A percentile compares a stretch with the other conserved stretches of the same genome.
Conservation (phyloP, 1,140 invertebrate genomes). For the Radopholus similis region DNA sequence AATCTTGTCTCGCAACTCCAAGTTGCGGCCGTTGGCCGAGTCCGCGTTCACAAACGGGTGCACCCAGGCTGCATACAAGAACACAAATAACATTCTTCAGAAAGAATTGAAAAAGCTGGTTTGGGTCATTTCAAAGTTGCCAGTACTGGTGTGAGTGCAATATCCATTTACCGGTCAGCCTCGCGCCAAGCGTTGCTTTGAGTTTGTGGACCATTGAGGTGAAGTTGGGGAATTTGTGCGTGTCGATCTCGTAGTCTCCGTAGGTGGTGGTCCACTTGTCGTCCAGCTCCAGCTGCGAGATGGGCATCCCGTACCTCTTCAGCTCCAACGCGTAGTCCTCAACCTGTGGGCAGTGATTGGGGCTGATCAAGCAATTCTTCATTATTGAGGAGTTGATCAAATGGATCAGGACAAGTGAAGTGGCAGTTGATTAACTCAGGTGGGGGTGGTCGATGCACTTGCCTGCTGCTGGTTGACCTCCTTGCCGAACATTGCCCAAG, state of each 20-base stretch:
- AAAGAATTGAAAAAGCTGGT: no score
- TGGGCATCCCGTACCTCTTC: constrained; percentile 68
- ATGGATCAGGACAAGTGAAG: not conserved
- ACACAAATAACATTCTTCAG: constrained; percentile 69
- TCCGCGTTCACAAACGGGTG: constrained; percentile 81
- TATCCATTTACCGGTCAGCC: constrained; percentile 14
- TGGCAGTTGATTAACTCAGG: not conserved
- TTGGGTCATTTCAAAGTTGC: no score
- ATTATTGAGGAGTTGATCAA: not conserved
- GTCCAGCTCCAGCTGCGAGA: constrained; percentile 82
- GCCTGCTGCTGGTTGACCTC: constrained; percentile 67
- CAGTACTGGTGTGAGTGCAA: no score
- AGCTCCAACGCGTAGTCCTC: constrained; percentile 73
- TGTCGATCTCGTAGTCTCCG: constrained; percentile 68
- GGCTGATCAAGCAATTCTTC: not conserved
- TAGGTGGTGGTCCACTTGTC: constrained; percentile 85
- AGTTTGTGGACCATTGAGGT: constrained; percentile 23
- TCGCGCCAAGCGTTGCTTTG: constrained; percentile 3
- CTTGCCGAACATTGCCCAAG: constrained; percentile 76
- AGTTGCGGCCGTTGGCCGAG: constrained; percentile 67
- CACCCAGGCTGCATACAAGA: constrained; percentile 77
- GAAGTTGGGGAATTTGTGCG: constrained; percentile 14
- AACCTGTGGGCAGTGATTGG: no score
- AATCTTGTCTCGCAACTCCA: constrained; percentile 29
- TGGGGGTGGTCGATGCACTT: no score